phyloP scores from a whole-genome alignment of 2,797 vertebrate species.

The Decapterus maruadsi region DNA sequence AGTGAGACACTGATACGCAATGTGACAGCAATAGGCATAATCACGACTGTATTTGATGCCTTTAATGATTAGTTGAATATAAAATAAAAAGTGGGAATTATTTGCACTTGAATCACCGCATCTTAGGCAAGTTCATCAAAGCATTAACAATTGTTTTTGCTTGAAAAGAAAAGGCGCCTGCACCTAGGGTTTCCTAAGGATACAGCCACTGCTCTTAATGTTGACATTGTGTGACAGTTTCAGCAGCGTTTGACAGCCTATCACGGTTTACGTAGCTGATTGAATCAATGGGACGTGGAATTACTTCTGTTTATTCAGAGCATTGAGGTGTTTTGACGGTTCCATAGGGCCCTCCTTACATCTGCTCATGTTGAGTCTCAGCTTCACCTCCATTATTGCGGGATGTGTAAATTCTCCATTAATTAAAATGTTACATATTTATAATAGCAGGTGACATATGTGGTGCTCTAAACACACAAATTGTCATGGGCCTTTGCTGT shows the following conservation, averaged over 20 bases:
- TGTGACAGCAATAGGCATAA: too few species aligned
- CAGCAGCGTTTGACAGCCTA: slow-evolving; percentile 22
- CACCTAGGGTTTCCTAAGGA: neutral
- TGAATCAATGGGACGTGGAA: slow-evolving; percentile 8
- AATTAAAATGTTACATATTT: slow-evolving; percentile 57
- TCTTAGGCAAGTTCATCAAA: neutral
- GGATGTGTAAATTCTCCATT: slow-evolving; percentile 24
- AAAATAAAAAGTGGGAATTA: neutral
- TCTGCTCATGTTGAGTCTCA: slow-evolving; percentile 45
- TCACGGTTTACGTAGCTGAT: slow-evolving; percentile 24
- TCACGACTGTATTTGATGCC: neutral
- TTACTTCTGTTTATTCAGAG: slow-evolving; percentile 33
- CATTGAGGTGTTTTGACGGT: slow-evolving; percentile 31
- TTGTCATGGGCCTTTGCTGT: slow-evolving; percentile 56
- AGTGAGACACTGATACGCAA: neutral
- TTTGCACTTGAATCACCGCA: neutral
- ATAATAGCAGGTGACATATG: slow-evolving; percentile 63
- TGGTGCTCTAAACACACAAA: slow-evolving; percentile 52
- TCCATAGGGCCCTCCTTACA: slow-evolving; percentile 49
- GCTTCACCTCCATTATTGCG: slow-evolving; percentile 32
- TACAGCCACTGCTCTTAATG: slow-evolving; percentile 19
- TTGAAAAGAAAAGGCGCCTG: neutral
- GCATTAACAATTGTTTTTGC: neutral
- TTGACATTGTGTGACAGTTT: slow-evolving; percentile 20
- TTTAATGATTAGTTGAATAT: neutral